Evolutionary conservation across 1,140 invertebrate genomes (phyloP).

Genomic region (Octopus sinensis): DNA sequence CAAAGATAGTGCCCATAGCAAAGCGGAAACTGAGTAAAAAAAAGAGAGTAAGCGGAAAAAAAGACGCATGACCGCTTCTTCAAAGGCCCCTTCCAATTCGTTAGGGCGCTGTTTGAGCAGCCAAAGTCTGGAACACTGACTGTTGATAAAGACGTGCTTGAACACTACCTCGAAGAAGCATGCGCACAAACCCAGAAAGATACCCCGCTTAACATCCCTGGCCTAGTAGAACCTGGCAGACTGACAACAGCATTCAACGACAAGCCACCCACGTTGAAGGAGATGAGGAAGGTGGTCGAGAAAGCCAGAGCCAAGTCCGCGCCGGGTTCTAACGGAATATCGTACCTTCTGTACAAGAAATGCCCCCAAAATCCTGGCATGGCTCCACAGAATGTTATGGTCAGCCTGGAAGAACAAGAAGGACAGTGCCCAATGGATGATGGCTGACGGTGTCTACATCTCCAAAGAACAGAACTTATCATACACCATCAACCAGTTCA

Average conservation of each 20-base stretch:
- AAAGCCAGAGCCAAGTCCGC: not conserved
- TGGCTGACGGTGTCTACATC: conserved; percentile 23
- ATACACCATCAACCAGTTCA: conserved; percentile 20
- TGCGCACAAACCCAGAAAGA: not conserved
- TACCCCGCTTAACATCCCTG: not conserved
- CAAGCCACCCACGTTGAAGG: not conserved
- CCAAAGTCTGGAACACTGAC: conserved; percentile 6
- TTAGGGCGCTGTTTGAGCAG: not conserved
- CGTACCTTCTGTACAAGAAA: conserved; percentile 12
- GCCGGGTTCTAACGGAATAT: not conserved
- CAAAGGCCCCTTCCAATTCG: not conserved
- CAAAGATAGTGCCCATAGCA: not conserved
- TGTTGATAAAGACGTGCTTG: not conserved
- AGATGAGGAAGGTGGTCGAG: not conserved
- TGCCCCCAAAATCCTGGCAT: not conserved
- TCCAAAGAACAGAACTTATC: conserved; percentile 26
- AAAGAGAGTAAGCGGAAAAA: not conserved
- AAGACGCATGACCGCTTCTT: not conserved
- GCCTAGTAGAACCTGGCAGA: not conserved
- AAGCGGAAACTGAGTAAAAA: not conserved
- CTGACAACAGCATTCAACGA: not conserved
- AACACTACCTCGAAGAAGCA: not conserved
- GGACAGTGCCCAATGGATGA: conserved; percentile 23
- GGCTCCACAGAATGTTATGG: not conserved
- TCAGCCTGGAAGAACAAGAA: conserved; percentile 19